A percentile compares a stretch with the other conserved stretches of the same genome.
Conservation (phyloP, 2,113 vertebrate genomes). For the Uria aalge region DNA sequence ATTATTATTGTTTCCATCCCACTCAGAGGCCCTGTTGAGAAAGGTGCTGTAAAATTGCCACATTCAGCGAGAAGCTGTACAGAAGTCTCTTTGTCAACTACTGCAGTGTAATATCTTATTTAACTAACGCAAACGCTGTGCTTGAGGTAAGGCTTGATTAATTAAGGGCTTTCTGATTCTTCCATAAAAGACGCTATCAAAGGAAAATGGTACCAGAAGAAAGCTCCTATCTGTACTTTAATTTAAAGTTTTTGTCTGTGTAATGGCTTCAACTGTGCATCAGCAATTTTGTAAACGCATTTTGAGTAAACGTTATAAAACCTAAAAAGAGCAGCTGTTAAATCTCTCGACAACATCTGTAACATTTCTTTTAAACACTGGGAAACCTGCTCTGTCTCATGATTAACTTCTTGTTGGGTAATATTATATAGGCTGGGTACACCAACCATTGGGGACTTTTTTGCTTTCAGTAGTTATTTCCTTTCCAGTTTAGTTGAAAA, state of each 20-base stretch:
- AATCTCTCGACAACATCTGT: conserved; percentile 62
- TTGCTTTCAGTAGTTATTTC: background rate
- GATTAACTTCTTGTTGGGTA: background rate
- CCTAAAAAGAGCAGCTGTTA: conserved; percentile 64
- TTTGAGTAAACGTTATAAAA: conserved; percentile 59
- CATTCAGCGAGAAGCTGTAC: background rate
- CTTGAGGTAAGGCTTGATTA: background rate
- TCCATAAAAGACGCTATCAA: background rate
- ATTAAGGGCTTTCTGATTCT: background rate
- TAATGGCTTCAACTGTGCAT: background rate
- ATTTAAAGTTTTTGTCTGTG: background rate
- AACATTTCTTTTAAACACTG: conserved; percentile 54
- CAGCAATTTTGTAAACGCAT: conserved; percentile 46
- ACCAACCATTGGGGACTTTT: background rate
- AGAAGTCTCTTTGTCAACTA: background rate
- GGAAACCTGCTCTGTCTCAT: conserved; percentile 41
- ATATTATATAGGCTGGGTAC: background rate
- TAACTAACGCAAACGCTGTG: background rate
- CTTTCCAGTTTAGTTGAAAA: background rate
- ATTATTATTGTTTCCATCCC: background rate
- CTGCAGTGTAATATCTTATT: background rate
- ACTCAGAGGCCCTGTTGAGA: background rate
- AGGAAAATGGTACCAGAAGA: conserved; percentile 10
- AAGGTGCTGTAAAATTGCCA: background rate
- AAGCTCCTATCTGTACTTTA: conserved; percentile 7